Evolutionary conservation across 2,797 vertebrate genomes (phyloP).

Genomic region (Rhinatrema bivittatum): DNA sequence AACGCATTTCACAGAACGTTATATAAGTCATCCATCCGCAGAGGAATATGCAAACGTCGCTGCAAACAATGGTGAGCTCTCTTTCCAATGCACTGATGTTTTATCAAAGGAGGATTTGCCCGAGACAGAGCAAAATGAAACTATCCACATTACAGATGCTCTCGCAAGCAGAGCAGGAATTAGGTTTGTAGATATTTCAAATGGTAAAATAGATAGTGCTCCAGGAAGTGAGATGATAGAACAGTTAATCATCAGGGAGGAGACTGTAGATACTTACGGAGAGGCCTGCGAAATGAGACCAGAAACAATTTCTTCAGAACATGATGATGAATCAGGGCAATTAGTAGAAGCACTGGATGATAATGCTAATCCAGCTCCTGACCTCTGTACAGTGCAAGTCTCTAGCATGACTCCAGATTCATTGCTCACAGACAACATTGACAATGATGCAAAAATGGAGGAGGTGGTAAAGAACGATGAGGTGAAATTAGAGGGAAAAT

Average conservation of each 20-base stretch:
- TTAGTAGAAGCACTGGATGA: constrained; percentile 37
- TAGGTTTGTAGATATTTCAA: constrained; percentile 12
- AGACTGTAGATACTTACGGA: constrained; percentile 7
- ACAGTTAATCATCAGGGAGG: constrained; percentile 26
- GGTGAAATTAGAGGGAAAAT: constrained; percentile 26
- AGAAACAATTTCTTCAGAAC: constrained; percentile 12
- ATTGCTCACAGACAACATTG: constrained; percentile 1
- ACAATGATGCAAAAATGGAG: constrained; percentile 25
- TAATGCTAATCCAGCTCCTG: constrained; percentile 45
- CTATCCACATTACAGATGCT: background rate
- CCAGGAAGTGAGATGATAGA: constrained; percentile 9
- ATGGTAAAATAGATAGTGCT: constrained; percentile 15
- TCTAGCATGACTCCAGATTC: constrained; percentile 21
- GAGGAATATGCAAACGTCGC: constrained; percentile 18
- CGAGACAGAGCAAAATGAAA: constrained; percentile 20
- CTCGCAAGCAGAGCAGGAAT: constrained; percentile 9
- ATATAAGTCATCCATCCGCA: constrained; percentile 16
- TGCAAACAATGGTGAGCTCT: constrained; percentile 4
- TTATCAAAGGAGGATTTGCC: constrained; percentile 8
- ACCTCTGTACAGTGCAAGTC: constrained; percentile 1
- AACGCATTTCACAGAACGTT: constrained; percentile 22
- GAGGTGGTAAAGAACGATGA: constrained; percentile 23
- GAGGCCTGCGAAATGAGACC: background rate
- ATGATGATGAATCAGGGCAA: constrained; percentile 21
- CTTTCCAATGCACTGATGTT: constrained; percentile 12